Base-by-base conservation (phyloP, 2,888 invertebrate genomes). In the Mantis religiosa region DNA sequence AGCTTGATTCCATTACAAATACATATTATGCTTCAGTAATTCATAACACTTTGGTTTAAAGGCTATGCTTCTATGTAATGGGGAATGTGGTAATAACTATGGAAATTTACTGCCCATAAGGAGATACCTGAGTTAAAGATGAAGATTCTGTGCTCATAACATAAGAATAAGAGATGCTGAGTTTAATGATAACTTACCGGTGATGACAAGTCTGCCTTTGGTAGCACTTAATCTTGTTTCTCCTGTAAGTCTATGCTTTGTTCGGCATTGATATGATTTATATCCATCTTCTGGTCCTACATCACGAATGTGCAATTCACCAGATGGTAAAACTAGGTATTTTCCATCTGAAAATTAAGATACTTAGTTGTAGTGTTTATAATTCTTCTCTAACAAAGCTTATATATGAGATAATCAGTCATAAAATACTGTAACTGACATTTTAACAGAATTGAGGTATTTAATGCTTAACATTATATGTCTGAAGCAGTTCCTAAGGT, bases 281-380 rank as follows among this genome's bases (percentile, higher is more conserved):
- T 97, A 97, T 90, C 98, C 98, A 93, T 99, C 98, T 93, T 98
- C 98, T 90, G 98, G 98, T 93, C 97, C 97, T 90, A 98, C 98
- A 94, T 98, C 98, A 92, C 98, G 96, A 92, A 99, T 98, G 93
- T 99, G 98, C 91, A 99, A 95, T 94, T 99, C 98, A 91, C 99
- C 99, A 92, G 98, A 98, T 91, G 98, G 97, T 90, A 99, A 95
- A 84, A 99, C 98, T 93, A 98, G 95, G 93, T 98, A 98, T 95
- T 99, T 98, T 92, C 98, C 98, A 94, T 98, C 99, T 98, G 94
- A 91, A 91, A 90, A 89, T 89, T 25, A 14, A 14, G 4, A n/a
- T 71, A 41, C 20, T 71, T 27, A 28, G 47, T 12, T 41, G 41
- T 41, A 41, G 12, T 41, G 41, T 41, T 85, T 47, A 41, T 85